Evolutionary conservation across 2,113 vertebrate species (phyloP).

Genomic region (Stictonetta naevosa): DNA sequence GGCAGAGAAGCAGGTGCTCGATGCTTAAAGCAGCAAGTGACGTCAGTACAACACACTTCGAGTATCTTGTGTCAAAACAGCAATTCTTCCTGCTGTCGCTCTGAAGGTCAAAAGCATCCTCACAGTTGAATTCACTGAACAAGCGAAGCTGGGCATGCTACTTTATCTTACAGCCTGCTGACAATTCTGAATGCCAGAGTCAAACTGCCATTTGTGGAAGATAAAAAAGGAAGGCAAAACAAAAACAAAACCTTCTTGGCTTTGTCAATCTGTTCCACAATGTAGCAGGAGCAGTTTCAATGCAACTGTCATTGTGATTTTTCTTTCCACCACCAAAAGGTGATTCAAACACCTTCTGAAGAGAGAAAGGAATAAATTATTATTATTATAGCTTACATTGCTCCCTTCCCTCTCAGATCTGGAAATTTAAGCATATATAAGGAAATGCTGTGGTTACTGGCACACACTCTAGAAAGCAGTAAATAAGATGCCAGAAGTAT

Average conservation of each 20-base stretch:
- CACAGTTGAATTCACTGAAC: background rate
- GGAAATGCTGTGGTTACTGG: background rate
- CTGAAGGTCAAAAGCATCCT: conserved; percentile 52
- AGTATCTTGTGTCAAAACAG: background rate
- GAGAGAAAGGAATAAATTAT: background rate
- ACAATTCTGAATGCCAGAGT: conserved; percentile 30
- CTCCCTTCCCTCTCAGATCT: background rate
- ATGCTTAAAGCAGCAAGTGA: background rate
- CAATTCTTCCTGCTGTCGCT: background rate
- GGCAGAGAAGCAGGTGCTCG: background rate
- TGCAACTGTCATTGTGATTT: background rate
- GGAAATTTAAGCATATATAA: background rate
- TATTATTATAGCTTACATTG: background rate
- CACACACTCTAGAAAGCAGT: background rate
- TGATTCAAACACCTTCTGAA: background rate
- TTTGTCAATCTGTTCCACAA: conserved; percentile 14
- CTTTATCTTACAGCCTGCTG: background rate
- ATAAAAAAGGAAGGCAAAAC: conserved; percentile 38
- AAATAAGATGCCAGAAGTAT: background rate
- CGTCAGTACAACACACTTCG: background rate
- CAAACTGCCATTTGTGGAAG: conserved; percentile 19
- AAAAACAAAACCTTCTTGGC: conserved; percentile 1
- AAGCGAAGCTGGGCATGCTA: conserved; percentile 2
- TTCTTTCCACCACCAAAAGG: no score
- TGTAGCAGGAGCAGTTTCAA: background rate